Base-by-base conservation (phyloP, 64 coral and sea anemone species). In the Stichodactyla mertensii region DNA sequence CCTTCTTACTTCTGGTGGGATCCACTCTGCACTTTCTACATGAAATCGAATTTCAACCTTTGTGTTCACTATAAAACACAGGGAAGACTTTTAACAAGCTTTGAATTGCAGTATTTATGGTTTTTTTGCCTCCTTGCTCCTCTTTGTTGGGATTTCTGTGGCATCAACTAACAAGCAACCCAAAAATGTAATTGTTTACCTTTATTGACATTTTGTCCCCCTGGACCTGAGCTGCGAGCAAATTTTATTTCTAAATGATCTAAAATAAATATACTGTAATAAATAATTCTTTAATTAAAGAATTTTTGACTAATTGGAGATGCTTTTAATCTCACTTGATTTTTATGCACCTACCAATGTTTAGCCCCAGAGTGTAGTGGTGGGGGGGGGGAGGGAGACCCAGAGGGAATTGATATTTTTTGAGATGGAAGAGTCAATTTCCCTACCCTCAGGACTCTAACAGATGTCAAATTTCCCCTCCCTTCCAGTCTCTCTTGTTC, bases 161-260 rank as follows among this genome's bases (percentile, higher is more conserved):
- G 14, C 36, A 45, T 15, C 60, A 15, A 62, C 4, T 22, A 66
- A n/a, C 62, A 74, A 20, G 69, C 24, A 74, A 31, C n/a, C 69
- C 69, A 74, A 69, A 20, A 69, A n/a, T 0, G 6, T 4, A 61
- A 16, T 15, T 22, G 20, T 52, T 24, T 51, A 95, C 97, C 93
- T 95, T 99, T 99, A 82, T 99, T 99, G 0, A 99, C 97, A 91
- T 99, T 99, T 87, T 99, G 97, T 77, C 97, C 97, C 51, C 97
- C 97, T 36, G 97, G 97, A 11, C 97, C 97, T 52, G 97, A 92
- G 79, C 97, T 99, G 78, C 88, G 94, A 71, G 93, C 87, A 99
- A 86, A 99, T 62, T 95, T 99, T 51, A 99, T 90, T 6, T 81
- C 92, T 15, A 99, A 55, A 20, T 10, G 64, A n/a, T 99, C 97